Base-by-base conservation (phyloP, 1,140 invertebrate species). In the Musca vetustissima region DNA sequence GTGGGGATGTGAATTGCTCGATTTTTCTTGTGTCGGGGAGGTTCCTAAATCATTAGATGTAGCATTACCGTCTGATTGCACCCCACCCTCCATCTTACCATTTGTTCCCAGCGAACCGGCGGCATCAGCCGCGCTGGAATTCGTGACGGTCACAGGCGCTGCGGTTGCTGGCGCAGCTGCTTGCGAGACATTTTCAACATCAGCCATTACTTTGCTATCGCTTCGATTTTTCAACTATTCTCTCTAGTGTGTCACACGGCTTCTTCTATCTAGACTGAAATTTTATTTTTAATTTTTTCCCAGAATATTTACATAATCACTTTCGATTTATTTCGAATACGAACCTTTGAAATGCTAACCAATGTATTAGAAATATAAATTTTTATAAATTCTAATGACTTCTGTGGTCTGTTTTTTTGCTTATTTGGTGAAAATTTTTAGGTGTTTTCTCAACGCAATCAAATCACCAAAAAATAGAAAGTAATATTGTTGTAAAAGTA, bases 1-100 rank as follows among this genome's bases (percentile, higher is more conserved):
- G 65, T 81, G 79, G 2, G 76, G 79, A 74, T 81, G 79, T 4
- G 79, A 81, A 61, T 80, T 81, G 52, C 76, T 79, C 3, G 76
- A 76, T 3, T 72, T 75, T 22, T 81, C 77, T 68, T 78, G 76
- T 59, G 76, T 78, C 21, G 72, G 72, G 17, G 79, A 81, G 17
- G 79, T 81, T 24, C 79, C 79, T 21, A 75, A 59, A 24, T 78
- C 65, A 43, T 61, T 36, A 8, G 43, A 69, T 67, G 50, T 55
- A n/a, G 36, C 67, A n/a, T 64, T 74, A 25, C 68, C 49, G 6
- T 76, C 76, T 24, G 65, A 71, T 67, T 17, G 76, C 70, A 53
- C 74, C 65, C 19, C 25, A 50, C n/a, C 53, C 65, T 47, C 22
- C 49, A 69, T 48, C 57, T 61, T 61, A 19, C 28, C 28, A 43